A percentile compares a stretch with the other conserved stretches of the same genome.
Conservation (phyloP, 1,140 invertebrate species). For the Carposina sasakii region DNA sequence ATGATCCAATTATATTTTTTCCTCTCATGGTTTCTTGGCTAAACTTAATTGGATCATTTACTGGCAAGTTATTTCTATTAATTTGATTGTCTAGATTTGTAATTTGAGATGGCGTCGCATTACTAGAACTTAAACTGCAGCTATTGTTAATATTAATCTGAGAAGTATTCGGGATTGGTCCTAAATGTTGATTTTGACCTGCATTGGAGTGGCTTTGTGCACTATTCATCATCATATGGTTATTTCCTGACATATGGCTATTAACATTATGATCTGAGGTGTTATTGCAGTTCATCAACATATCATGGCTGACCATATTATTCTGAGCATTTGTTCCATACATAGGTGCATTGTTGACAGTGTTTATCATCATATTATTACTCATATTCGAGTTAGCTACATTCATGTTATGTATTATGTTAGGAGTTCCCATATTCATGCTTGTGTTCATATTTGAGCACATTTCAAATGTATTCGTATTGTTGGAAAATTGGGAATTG, state of each 20-base stretch:
- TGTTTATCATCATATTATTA: constrained; percentile 63
- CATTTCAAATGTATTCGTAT: constrained; percentile 54
- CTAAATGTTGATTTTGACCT: constrained; percentile 49
- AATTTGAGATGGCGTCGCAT: constrained; percentile 41
- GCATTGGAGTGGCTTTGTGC: constrained; percentile 40
- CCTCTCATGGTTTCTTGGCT: constrained; percentile 47
- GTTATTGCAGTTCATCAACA: constrained; percentile 60
- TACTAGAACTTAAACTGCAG: constrained; percentile 49
- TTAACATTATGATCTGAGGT: constrained; percentile 47
- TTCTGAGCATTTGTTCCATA: constrained; percentile 47
- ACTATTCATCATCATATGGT: constrained; percentile 62
- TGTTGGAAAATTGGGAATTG: constrained; percentile 45
- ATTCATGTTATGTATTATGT: constrained; percentile 58
- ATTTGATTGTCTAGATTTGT: constrained; percentile 50
- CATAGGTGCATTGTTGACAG: constrained; percentile 47
- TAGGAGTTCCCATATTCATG: constrained; percentile 44
- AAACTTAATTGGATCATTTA: constrained; percentile 55
- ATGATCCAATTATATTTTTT: constrained; percentile 54
- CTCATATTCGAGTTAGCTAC: constrained; percentile 53
- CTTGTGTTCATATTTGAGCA: constrained; percentile 50
- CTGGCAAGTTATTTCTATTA: constrained; percentile 43
- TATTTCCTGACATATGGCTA: constrained; percentile 43
- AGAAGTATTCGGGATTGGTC: constrained; percentile 40
- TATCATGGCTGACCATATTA: constrained; percentile 50
- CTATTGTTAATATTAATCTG: constrained; percentile 64